These are phyloP conservation scores for Chironomus striatipennis DNA, from an alignment of 1,140 invertebrate species.

Conservation along the genomic window DNA sequence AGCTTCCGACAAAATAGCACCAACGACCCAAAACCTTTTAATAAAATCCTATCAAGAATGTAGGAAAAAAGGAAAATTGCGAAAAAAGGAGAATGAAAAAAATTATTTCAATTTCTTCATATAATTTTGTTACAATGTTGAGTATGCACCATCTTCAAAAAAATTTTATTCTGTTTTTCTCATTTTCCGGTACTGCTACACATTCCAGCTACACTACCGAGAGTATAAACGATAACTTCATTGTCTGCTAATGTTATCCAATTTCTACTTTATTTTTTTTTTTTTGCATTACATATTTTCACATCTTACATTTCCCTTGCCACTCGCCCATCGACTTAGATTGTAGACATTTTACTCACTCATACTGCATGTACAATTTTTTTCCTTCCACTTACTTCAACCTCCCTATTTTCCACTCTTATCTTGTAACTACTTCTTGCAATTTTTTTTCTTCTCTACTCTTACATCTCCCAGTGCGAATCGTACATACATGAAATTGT, in stretches of 20 bases:
- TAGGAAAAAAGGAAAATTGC: too few species aligned
- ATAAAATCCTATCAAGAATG: too few species aligned
- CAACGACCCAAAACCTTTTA: too few species aligned
- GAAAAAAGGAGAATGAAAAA: not conserved
- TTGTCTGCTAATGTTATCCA: constrained; percentile 12
- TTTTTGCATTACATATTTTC: not conserved
- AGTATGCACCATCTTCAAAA: too few species aligned
- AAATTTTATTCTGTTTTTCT: too few species aligned
- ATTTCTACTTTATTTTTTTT: not conserved
- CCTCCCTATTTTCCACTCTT: not conserved
- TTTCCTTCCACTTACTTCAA: not conserved
- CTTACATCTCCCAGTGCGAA: constrained; percentile 11
- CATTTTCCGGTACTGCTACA: too few species aligned
- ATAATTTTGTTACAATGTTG: not conserved
- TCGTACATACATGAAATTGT: not conserved
- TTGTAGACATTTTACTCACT: constrained; percentile 1
- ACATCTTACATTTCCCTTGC: not conserved
- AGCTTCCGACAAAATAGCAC: too few species aligned
- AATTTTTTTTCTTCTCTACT: not conserved
- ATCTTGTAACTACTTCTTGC: not conserved
- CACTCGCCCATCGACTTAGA: not conserved
- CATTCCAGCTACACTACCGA: too few species aligned
- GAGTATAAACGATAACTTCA: not conserved
- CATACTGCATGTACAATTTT: not conserved
- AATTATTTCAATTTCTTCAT: constrained; percentile 4